Base-by-base conservation (phyloP, 23 tunicate genomes). In the Corella eumyota region DNA sequence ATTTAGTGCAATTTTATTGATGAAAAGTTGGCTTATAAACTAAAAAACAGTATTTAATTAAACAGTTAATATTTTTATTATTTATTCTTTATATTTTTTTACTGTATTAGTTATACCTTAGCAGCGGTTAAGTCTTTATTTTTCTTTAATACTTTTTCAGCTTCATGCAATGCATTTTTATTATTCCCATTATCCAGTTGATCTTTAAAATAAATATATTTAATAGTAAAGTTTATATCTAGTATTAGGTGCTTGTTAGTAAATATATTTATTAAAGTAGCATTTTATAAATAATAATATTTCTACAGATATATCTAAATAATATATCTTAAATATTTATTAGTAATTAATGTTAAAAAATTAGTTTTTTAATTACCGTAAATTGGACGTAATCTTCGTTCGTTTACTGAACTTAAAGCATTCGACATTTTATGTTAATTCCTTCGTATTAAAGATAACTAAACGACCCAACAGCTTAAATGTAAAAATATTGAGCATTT, bases 121-220 rank as follows among this genome's bases (percentile, higher is more conserved):
- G 96, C 96, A 49, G 96, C 96, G 2, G 62, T 27, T 27, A 88
- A 46, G 45, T 88, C 88, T 72, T 68, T 76, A 50, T 85, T 81
- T 55, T 88, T 88, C 53, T 79, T 88, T 33, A 88, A 47, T n/a
- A 88, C 96, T 56, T 88, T 88, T 29, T 88, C 96, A 5, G 96
- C 85, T 67, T 88, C 96, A 67, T 79, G 77, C 6, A 78, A 61
- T 38, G 96, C 96, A 20, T 70, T 78, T 68, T 88, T 88, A 68
- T 88, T 65, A 55, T 88, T 88, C 13, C 96, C 88, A 79, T 72
- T 78, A 65, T 88, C 96, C 26, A 88, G 72, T 46, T 58, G 77
- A 28, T 88, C 96, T 88, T 60, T 33, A 66, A 71, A 53, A 59
- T 7, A 25, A 2, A 7, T 34, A 13, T 26, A 59, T 26, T 59